Percentiles rank a stretch among this genome's conserved stretches.
These are phyloP conservation scores for Linepithema humile DNA, from an alignment of 1,140 invertebrate species.

Conservation along the genomic window DNA sequence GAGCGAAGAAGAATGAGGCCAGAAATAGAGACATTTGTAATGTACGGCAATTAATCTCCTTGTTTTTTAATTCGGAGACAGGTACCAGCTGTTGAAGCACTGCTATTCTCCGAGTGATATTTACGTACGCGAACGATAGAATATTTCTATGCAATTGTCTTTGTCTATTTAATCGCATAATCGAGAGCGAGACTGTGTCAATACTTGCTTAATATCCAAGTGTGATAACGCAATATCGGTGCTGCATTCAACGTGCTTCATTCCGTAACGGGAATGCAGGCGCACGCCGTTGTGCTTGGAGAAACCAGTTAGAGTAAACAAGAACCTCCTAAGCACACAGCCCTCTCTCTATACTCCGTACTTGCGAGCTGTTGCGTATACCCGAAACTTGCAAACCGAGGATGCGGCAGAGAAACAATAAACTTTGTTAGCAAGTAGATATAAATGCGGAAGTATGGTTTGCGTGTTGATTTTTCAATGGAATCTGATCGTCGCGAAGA, in stretches of 20 bases:
- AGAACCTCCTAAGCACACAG: constrained; percentile 63
- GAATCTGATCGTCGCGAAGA: background rate
- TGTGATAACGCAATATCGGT: constrained; percentile 38
- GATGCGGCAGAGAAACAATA: constrained; percentile 42
- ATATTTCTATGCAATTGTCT: background rate
- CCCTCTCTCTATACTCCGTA: constrained; percentile 46
- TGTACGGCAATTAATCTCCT: constrained; percentile 35
- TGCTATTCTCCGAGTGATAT: background rate
- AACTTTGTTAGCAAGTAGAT: constrained; percentile 33
- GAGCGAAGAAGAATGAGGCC: constrained; percentile 23
- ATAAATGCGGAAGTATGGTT: constrained; percentile 6
- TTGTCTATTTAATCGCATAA: background rate
- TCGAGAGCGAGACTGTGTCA: background rate
- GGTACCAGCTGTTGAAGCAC: background rate
- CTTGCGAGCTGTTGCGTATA: background rate
- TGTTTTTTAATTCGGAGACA: background rate
- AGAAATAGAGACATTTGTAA: constrained; percentile 45
- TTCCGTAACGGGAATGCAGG: constrained; percentile 26
- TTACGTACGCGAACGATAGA: background rate
- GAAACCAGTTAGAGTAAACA: constrained; percentile 59
- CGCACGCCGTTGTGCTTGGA: constrained; percentile 35
- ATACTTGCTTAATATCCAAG: constrained; percentile 42
- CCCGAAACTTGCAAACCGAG: constrained; percentile 50
- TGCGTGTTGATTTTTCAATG: constrained; percentile 16
- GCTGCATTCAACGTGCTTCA: constrained; percentile 2